Conservation (phyloP, 1,140 invertebrate species). For the Pentalonia nigronervosa region DNA sequence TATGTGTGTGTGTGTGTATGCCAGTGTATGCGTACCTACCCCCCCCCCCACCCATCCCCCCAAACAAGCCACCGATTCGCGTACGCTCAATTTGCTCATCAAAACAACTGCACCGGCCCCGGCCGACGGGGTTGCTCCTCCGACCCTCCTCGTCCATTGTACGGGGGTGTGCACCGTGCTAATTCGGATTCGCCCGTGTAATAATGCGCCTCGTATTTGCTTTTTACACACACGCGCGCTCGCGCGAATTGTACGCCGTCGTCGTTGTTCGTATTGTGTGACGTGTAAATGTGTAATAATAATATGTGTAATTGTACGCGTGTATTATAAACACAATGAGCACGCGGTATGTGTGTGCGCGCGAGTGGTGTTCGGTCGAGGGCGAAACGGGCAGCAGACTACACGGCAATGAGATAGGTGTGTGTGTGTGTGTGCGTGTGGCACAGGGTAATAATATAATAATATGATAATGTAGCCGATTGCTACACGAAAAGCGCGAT, state of each 20-base stretch:
- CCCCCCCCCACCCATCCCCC: not conserved
- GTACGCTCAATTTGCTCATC: constrained; percentile 53
- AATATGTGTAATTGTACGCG: constrained; percentile 37
- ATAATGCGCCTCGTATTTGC: constrained; percentile 44
- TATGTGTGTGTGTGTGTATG: too few relatives aligned
- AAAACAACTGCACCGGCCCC: constrained; percentile 37
- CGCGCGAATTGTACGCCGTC: not conserved
- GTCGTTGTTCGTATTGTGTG: not conserved
- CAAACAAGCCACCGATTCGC: too few relatives aligned
- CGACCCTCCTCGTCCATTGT: not conserved
- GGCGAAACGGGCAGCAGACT: not conserved
- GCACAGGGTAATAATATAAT: not conserved
- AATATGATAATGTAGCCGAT: not conserved
- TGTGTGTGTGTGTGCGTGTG: not conserved
- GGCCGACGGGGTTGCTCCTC: not conserved
- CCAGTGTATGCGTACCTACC: not conserved
- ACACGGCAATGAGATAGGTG: not conserved
- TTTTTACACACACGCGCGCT: constrained; percentile 18
- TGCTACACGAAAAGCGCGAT: not conserved
- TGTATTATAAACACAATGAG: not conserved
- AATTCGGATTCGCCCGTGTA: constrained; percentile 37
- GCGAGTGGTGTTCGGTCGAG: not conserved
- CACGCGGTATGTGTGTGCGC: not conserved
- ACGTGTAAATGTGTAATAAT: constrained; percentile 3
- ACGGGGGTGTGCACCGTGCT: constrained; percentile 52